Base-by-base conservation (phyloP, 2,113 vertebrate genomes). In the Leptocoma aspasia region DNA sequence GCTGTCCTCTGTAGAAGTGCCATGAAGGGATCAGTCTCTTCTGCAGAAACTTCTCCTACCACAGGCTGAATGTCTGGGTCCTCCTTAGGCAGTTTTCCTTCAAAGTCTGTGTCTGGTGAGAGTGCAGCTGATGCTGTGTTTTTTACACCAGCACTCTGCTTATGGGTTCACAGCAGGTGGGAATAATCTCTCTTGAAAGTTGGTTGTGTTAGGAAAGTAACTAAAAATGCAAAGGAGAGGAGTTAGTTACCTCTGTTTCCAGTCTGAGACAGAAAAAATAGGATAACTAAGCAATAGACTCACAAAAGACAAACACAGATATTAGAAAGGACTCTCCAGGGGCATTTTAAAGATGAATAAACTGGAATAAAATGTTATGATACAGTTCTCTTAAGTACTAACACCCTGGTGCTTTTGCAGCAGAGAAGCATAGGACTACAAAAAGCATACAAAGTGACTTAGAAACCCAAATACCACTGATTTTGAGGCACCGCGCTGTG, bases 151-250 rank as follows among this genome's bases (percentile, higher is more conserved):
- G 83, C 49, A 61, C 86, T 92, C 69, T 44, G 49, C 79, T 95
- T 95, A 49, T 64, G 56, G 30, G 50, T 66, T 69, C 18, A 9
- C 23, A 96, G 69, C 11, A 94, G 73, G 21, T 96, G 80, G 61
- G 86, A 75, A 42, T 71, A 89, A 52, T 89, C 66, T 88, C 69
- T 94, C 82, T 83, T 85, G 65, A 96, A 96, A 76, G 42, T 86
- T 27, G 44, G n/a, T 89, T 90, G 41, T 37, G 60, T 39, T 82
- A 90, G 61, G 90, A 95, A 39, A 94, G 68, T 54, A 95, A 77
- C 65, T 94, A 64, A 69, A 92, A 80, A 60, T 59, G 22, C n/a
- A 45, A 35, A 78, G 23, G 10, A 75, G 50, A 57, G 20, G 44
- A 84, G 45, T 65, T 82, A 63, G 33, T 61, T 79, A 45, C 33